phyloP scores from a whole-genome alignment of 2,888 invertebrate genomes.

The Neocrepidodera transversa region DNA sequence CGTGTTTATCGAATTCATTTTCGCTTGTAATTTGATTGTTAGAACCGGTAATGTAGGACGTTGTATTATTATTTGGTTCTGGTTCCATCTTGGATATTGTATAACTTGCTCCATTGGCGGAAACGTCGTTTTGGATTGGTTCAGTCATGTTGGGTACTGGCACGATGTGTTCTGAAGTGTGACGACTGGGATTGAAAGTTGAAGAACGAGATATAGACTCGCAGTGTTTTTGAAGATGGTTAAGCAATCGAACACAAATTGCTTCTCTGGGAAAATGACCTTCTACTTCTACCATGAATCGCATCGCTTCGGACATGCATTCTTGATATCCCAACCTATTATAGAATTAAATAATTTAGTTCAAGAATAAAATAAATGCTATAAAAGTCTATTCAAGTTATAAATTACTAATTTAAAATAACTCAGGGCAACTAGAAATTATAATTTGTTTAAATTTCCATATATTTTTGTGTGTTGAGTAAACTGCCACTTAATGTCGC shows the following conservation, averaged over 20 bases:
- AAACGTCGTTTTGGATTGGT: constrained; percentile 51
- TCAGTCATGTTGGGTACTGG: constrained; percentile 35
- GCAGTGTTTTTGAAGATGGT: constrained; percentile 85
- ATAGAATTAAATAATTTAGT: too few species aligned
- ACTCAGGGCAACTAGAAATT: too few species aligned
- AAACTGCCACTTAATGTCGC: too few species aligned
- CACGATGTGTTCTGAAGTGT: constrained; percentile 52
- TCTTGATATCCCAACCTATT: constrained; percentile 87
- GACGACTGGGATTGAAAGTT: constrained; percentile 21
- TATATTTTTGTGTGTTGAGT: too few species aligned
- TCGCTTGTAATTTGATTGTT: constrained; percentile 22
- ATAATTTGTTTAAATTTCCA: too few species aligned
- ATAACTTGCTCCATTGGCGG: constrained; percentile 36
- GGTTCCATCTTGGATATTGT: constrained; percentile 40
- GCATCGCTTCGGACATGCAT: constrained; percentile 87
- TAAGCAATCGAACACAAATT: constrained; percentile 79
- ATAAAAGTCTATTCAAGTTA: too few species aligned
- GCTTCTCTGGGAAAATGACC: constrained; percentile 82
- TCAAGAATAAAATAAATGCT: too few species aligned
- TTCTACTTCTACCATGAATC: constrained; percentile 87
- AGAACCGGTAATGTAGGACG: constrained; percentile 20
- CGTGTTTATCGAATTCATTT: constrained; percentile 52
- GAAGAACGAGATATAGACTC: constrained; percentile 64
- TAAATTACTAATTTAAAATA: too few species aligned
- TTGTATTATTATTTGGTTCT: constrained; percentile 45